Base-by-base conservation (phyloP, 64 coral and sea anemone genomes). In the Dendronephthya gigantea region DNA sequence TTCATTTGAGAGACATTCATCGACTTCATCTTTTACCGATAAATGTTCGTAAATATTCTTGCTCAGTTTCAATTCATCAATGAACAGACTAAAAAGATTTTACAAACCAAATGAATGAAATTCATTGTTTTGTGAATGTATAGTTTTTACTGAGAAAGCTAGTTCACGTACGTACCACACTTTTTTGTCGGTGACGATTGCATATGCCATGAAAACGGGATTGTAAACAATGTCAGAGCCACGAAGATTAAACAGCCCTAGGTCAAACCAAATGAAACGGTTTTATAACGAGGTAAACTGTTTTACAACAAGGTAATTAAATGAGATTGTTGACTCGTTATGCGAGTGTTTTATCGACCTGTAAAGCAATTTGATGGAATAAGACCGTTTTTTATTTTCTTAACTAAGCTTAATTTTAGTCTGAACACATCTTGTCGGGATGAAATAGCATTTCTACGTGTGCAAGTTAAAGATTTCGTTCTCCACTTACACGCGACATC, bases 171-270 rank as follows among this genome's bases (percentile, higher is more conserved):
- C 90, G 50, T 83, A 98, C 95, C 79, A 87, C 19, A 93, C 81
- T 28, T 88, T 75, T 52, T 89, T 91, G 84, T 87, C 41, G 48
- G 85, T 90, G 7, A 98, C 86, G 35, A 98, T 89, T 4, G 92
- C 92, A 86, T 98, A 98, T n/a, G 95, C 89, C 84, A 98, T 75
- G 43, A 98, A 98, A 14, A 98, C 95, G 25, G 95, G 95, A 83
- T 98, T 98, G 19, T 86, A 98, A 33, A 62, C 40, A 39, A 98
- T 84, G 82, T 98, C 95, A 40, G 87, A 91, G 2, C 95, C 95
- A 85, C 95, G 92, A 29, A 98, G 88, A 84, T 98, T 98, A 37
- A 98, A 98, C 38, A 98, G 65, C 95, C 95, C 95, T 98, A n/a
- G n/a, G 55, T n/a, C 16, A 58, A 86, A 82, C 19, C 12, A 83